Evolutionary conservation across 23 tunicate species (phyloP).

Genomic region (Clavelina lepadiformis): DNA sequence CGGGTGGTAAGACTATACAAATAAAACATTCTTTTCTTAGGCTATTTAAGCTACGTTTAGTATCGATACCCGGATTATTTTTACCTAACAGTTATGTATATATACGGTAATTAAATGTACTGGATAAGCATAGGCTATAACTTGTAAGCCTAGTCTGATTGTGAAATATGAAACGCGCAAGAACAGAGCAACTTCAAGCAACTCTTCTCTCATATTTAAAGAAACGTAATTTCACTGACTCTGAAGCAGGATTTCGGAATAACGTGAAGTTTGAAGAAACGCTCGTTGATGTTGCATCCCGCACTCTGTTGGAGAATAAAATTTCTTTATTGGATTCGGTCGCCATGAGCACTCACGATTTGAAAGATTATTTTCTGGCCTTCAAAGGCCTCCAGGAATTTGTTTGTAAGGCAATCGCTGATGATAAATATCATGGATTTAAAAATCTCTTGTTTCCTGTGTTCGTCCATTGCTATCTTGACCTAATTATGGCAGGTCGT

Average conservation of each 20-base stretch:
- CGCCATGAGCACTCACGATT: conserved; percentile 12
- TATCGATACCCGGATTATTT: too few species aligned
- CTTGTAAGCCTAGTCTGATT: too few species aligned
- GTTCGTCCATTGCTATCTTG: conserved; percentile 22
- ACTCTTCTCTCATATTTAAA: conserved; percentile 13
- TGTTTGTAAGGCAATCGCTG: conserved; percentile 4
- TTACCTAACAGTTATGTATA: too few species aligned
- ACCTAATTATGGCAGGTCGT: conserved; percentile 8
- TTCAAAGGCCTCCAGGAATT: conserved; percentile 35
- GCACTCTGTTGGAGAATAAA: background rate
- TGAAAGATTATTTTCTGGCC: conserved; percentile 19
- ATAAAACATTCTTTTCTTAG: too few species aligned
- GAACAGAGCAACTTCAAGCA: conserved; percentile 23
- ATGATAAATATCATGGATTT: conserved; percentile 4
- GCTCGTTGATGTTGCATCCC: conserved; percentile 3
- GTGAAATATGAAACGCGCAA: conserved; percentile 18
- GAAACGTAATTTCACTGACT: conserved; percentile 23
- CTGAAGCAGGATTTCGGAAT: conserved; percentile 11
- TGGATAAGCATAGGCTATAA: too few species aligned
- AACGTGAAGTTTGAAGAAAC: conserved; percentile 12
- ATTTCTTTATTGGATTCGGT: conserved; percentile 5
- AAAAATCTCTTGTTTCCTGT: conserved; percentile 5
- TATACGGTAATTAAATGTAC: too few species aligned
- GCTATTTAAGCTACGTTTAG: too few species aligned
- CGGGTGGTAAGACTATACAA: too few species aligned